A percentile compares a stretch with the other conserved stretches of the same genome.
Conservation (phyloP, 2,888 invertebrate genomes). For the Leucania comma region DNA sequence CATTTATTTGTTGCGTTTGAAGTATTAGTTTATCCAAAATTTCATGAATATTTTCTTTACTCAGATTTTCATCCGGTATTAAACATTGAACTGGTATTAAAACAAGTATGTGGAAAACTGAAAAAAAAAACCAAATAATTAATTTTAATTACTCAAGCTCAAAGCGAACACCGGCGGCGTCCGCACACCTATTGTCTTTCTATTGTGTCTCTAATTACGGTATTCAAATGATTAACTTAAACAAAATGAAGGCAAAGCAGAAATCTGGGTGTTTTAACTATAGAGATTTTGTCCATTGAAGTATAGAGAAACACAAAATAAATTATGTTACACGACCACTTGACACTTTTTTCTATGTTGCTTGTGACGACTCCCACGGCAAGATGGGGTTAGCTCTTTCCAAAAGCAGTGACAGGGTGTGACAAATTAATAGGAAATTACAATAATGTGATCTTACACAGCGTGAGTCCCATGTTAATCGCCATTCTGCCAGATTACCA, state of each 20-base stretch:
- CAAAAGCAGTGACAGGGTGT: constrained; percentile 1
- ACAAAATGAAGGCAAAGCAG: neutral
- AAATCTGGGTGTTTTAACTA: neutral
- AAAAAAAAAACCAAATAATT: constrained; percentile 31
- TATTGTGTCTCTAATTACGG: too few relatives aligned
- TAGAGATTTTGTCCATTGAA: neutral
- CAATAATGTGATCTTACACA: constrained; percentile 69
- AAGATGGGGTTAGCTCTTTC: neutral
- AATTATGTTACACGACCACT: neutral
- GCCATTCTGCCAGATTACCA: constrained; percentile 62
- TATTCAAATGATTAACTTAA: too few relatives aligned
- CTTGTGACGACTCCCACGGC: neutral
- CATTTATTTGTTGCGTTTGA: constrained; percentile 51
- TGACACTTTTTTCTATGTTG: neutral
- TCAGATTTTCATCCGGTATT: constrained; percentile 31
- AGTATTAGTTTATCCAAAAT: constrained; percentile 66
- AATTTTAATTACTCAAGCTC: too few relatives aligned
- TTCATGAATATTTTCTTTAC: constrained; percentile 62
- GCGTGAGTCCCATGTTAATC: constrained; percentile 68
- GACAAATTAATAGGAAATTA: constrained; percentile 31
- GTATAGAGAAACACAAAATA: neutral
- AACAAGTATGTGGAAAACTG: constrained; percentile 41
- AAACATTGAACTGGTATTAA: constrained; percentile 18
- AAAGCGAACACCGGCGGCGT: too few relatives aligned
- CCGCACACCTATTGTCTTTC: too few relatives aligned